Evolutionary conservation across 2,113 vertebrate species (phyloP).

Genomic region (Rostratula benghalensis): DNA sequence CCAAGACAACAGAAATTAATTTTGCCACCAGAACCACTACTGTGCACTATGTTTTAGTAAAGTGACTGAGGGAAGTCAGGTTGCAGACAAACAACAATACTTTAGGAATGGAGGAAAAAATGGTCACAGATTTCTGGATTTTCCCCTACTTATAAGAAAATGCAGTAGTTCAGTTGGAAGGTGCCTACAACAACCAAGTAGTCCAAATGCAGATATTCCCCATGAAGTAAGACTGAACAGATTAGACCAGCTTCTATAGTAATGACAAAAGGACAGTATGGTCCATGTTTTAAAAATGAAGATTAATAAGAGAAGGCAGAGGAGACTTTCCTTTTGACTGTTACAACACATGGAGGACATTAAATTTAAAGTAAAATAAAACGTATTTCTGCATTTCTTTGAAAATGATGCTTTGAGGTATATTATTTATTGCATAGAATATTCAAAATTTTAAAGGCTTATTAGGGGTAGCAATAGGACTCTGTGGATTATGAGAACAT

Average conservation of each 20-base stretch:
- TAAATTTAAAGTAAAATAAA: background rate
- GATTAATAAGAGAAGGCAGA: background rate
- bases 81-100: background rate
- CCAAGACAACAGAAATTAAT: background rate
- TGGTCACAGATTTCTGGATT: background rate
- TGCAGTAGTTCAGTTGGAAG: background rate
- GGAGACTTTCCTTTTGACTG: background rate
- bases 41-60: background rate
- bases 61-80: background rate
- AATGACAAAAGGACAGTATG: background rate
- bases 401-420: background rate
- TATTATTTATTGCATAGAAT: background rate
- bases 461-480: background rate
- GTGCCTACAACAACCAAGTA: background rate
- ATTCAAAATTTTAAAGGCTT: background rate
- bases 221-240: background rate
- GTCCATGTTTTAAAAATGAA: background rate
- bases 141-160: background rate
- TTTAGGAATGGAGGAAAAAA: background rate
- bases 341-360: background rate
- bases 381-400: background rate
- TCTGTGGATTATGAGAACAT: background rate
- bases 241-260: background rate
- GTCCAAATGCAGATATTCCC: background rate
- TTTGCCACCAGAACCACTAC: background rate